Base-by-base conservation (phyloP, 2,797 vertebrate species). In the Octomys mimax region DNA sequence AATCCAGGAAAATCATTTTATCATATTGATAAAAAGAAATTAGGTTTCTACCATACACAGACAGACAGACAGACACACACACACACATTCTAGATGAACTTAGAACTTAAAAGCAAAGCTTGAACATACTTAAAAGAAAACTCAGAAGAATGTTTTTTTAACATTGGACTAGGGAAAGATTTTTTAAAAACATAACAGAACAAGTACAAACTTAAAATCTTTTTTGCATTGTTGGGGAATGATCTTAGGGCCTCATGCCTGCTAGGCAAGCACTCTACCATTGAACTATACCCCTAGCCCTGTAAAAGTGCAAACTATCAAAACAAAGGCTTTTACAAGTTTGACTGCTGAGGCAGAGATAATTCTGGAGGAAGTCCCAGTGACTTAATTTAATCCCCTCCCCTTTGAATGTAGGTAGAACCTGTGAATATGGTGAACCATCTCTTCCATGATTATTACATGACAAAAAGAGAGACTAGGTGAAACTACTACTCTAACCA, bases 111-210 rank as follows among this genome's bases (percentile, higher is more conserved):
- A 91, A n/a, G 62, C 28, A 92, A 54, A 84, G 66, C 21, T 64
- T 92, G 1, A 52, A 87, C 59, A 61, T 88, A 21, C 82, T 95
- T 92, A 88, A 80, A 94, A 92, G 82, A 88, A 86, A 80, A 91
- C 70, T 83, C 46, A 68, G 33, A 21, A 83, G 42, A 91, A 33
- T 92, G 62, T 93, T 6, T 95, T 91, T 93, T 39, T 26, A 90
- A 82, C 28, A 49, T 36, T 94, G 82, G 36, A 33, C 70, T 83
- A 96, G 39, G 77, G 77, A 91, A 68, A 21, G 24, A 73, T 83
- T 95, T 92, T 91, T 95, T 71, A 64, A 89, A 91, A 91, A 93
- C 31, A 57, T 54, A 77, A 68, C 49, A 39, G 4, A 90, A 62
- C 81, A 90, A 84, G 21, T 62, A 2, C 24, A 61, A 87, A 57